Conservation (phyloP, 53 echinoderm and acorn worm genomes). For the Holothuria leucospilota region DNA sequence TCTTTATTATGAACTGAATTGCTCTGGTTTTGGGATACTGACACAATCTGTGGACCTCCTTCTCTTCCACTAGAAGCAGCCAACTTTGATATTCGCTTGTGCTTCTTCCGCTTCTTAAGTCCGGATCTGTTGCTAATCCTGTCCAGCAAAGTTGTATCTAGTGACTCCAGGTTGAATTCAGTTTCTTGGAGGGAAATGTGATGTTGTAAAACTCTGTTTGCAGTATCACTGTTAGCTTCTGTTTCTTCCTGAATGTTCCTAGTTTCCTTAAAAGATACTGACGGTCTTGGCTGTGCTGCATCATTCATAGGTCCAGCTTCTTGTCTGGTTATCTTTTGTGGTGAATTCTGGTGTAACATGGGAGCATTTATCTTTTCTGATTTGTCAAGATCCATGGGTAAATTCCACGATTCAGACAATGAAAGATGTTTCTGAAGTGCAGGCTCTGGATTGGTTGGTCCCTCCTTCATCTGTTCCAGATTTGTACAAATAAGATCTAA, state of each 20-base stretch:
- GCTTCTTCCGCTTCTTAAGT: not conserved
- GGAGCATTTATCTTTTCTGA: too few relatives aligned
- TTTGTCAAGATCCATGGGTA: too few relatives aligned
- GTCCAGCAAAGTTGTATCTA: not conserved
- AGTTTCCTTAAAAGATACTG: too few relatives aligned
- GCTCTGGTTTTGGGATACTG: too few relatives aligned
- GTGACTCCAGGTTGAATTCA: not conserved
- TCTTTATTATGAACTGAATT: too few relatives aligned
- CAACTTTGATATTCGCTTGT: not conserved
- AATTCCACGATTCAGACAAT: not conserved
- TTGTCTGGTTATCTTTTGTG: not conserved
- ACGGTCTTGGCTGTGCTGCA: not conserved
- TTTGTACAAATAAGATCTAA: not conserved
- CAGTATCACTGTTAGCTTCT: not conserved
- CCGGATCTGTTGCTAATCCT: not conserved
- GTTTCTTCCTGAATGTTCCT: not conserved
- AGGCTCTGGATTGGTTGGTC: not conserved
- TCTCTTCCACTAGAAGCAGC: too few relatives aligned
- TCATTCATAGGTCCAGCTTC: not conserved
- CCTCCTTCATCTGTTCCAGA: conserved; percentile 11
- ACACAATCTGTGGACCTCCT: too few relatives aligned
- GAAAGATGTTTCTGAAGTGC: not conserved
- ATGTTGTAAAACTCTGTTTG: conserved; percentile 9
- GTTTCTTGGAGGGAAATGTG: not conserved
- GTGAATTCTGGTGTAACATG: not conserved